Evolutionary conservation across 2,797 vertebrate genomes (phyloP), one percentile per base, ranked within the genome.

Genomic region (Megaceryle alcyon): DNA sequence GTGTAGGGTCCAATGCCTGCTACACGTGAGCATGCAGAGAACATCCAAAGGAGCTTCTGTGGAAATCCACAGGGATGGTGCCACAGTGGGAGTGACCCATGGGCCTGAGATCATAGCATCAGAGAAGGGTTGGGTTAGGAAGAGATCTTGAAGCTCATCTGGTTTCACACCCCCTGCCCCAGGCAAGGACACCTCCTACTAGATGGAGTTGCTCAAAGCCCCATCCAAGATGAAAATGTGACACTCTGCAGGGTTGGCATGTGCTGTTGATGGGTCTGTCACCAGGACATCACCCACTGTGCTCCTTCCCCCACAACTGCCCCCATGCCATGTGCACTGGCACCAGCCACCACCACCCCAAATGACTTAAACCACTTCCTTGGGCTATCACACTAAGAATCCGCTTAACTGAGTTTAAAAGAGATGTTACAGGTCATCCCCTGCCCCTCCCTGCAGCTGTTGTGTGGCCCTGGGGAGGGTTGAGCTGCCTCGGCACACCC

Each of bases 241-340:
- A 19, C 18, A 35, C 41, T 44, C 4, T 44, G 5, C 9, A 3
- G 71, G 54, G 68, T 31, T 71, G 86, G 23, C 0, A 1, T 0
- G 4, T 25, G 53, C 19, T 12, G 3, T 4, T 1, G 44, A 0
- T 1, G 21, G 44, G 44, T 44, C 41, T 37, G 37, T 6, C 41
- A 39, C 76, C 0, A 6, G 41, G 53, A 9, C 49, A 12, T 10
- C 1, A 1, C 28, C 37, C 54, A 5, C 53, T 19, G 61, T 7
- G 12, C 53, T 25, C 31, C 0, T 0, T 41, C 70, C 57, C 2
- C 61, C 68, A 3, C 37, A 0, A 2, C 61, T 15, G 39, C 44
- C 56, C 68, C 63, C 0, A 1, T 2, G 25, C 7, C 1, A 12
- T 0, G 1, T 1, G 19, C 6, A 0, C 18, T 0, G 17, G 5